These are phyloP conservation scores for Sternotherus odoratus DNA, from an alignment of 2,797 vertebrate species.

Conservation along the genomic window DNA sequence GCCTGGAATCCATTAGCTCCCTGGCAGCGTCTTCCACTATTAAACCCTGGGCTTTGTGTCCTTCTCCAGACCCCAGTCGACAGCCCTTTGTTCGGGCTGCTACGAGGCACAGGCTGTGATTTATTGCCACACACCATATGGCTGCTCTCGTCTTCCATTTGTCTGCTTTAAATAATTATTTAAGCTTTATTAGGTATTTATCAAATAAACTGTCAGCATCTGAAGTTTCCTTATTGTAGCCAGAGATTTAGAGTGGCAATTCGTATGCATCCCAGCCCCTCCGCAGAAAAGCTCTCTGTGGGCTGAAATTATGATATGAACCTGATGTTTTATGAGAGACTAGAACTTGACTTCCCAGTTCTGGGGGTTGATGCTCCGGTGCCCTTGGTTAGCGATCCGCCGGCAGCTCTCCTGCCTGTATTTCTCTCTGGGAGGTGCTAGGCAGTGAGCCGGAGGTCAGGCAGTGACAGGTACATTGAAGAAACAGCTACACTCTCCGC, in stretches of 20 bases:
- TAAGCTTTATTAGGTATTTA: slow-evolving; percentile 77
- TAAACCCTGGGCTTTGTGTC: background rate
- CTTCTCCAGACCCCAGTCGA: background rate
- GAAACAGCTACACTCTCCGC: background rate
- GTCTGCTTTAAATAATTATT: slow-evolving; percentile 78
- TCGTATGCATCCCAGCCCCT: slow-evolving; percentile 59
- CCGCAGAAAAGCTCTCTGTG: slow-evolving; percentile 49
- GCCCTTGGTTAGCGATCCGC: slow-evolving; percentile 5
- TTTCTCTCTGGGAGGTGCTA: background rate
- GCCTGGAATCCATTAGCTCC: background rate
- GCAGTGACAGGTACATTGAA: background rate
- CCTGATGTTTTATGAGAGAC: slow-evolving; percentile 69
- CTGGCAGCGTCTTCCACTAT: background rate
- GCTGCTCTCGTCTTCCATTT: slow-evolving; percentile 60
- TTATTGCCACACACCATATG: slow-evolving; percentile 36
- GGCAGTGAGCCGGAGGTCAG: background rate
- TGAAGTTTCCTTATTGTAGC: slow-evolving; percentile 74
- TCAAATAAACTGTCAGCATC: slow-evolving; percentile 73
- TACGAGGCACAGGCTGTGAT: slow-evolving; percentile 19
- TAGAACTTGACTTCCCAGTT: slow-evolving; percentile 54
- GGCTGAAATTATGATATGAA: slow-evolving; percentile 69
- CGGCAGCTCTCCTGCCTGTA: background rate
- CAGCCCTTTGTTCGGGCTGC: background rate
- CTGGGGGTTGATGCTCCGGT: background rate
- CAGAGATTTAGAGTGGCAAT: slow-evolving; percentile 70